These are phyloP conservation scores for Dorcus parallelipipedus DNA, from an alignment of 2,888 invertebrate genomes.

Conservation along the genomic window DNA sequence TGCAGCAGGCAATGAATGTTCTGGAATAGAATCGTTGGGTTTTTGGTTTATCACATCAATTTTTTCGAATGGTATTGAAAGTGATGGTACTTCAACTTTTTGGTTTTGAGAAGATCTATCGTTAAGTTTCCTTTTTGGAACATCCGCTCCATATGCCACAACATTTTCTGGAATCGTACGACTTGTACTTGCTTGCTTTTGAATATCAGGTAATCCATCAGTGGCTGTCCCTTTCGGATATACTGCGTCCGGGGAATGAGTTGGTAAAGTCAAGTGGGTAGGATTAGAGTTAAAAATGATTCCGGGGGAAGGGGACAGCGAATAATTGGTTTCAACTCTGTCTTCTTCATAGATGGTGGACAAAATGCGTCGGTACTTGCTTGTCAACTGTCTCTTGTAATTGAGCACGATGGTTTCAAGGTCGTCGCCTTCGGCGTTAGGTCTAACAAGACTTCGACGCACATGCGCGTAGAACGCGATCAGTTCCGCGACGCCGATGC, in stretches of 20 bases:
- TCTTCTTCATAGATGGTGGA: slow-evolving; percentile 49
- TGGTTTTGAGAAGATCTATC: too few relatives aligned
- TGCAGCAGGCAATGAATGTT: too few relatives aligned
- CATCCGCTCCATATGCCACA: too few relatives aligned
- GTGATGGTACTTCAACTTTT: too few relatives aligned
- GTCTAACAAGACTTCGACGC: slow-evolving; percentile 41
- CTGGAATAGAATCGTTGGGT: too few relatives aligned
- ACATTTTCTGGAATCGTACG: too few relatives aligned
- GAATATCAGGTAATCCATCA: too few relatives aligned
- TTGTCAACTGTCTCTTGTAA: slow-evolving; percentile 9
- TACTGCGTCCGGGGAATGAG: background rate
- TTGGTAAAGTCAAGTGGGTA: background rate
- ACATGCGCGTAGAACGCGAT: slow-evolving; percentile 57
- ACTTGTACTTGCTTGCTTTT: too few relatives aligned
- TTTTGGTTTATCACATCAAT: too few relatives aligned
- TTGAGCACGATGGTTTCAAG: slow-evolving; percentile 42
- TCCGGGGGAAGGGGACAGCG: slow-evolving; percentile 12
- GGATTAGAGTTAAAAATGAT: slow-evolving; percentile 5
- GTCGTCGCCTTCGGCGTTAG: slow-evolving; percentile 44
- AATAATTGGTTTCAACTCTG: slow-evolving; percentile 49
- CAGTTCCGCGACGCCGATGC: slow-evolving; percentile 71
- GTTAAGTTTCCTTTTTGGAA: too few relatives aligned
- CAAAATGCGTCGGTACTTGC: slow-evolving; percentile 40
- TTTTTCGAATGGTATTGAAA: too few relatives aligned
- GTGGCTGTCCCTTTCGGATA: too few relatives aligned